phyloP scores from a whole-genome alignment of 2,113 vertebrate genomes.

The Brachyhypopomus occidentalis region DNA sequence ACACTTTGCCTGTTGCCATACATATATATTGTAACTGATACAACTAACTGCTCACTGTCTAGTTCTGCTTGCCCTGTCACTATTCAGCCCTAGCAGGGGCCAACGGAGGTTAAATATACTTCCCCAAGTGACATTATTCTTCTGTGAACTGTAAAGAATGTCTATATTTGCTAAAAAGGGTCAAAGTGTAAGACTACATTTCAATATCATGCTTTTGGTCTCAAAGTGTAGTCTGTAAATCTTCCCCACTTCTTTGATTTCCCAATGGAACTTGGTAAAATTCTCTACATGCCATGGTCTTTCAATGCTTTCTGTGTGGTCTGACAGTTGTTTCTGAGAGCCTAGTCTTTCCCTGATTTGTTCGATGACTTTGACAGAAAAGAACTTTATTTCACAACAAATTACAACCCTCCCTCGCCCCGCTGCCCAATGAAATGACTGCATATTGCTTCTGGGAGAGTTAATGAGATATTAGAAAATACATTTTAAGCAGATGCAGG shows the following conservation, averaged over 20 bases:
- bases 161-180: neutral
- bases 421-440: too few relatives aligned
- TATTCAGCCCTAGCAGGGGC: too few relatives aligned
- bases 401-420: too few relatives aligned
- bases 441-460: too few relatives aligned
- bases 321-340: conserved; percentile 39
- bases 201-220: neutral
- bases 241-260: conserved; percentile 25
- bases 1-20: conserved; percentile 42
- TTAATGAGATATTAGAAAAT: conserved; percentile 29
- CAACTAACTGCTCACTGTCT: conserved; percentile 25
- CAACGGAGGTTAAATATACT: too few relatives aligned
- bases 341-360: neutral
- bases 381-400: conserved; percentile 59
- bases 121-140: neutral
- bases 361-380: conserved; percentile 52
- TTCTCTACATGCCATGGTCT: conserved; percentile 8
- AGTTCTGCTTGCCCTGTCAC: neutral
- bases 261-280: conserved; percentile 1
- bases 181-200: conserved; percentile 14
- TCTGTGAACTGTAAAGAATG: neutral
- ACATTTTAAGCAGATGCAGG: conserved; percentile 12
- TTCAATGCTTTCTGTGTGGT: conserved; percentile 59
- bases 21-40: conserved; percentile 51
- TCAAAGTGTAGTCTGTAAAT: conserved; percentile 17